phyloP scores from a whole-genome alignment of 2,888 invertebrate species.

The Leistus spinibarbis region DNA sequence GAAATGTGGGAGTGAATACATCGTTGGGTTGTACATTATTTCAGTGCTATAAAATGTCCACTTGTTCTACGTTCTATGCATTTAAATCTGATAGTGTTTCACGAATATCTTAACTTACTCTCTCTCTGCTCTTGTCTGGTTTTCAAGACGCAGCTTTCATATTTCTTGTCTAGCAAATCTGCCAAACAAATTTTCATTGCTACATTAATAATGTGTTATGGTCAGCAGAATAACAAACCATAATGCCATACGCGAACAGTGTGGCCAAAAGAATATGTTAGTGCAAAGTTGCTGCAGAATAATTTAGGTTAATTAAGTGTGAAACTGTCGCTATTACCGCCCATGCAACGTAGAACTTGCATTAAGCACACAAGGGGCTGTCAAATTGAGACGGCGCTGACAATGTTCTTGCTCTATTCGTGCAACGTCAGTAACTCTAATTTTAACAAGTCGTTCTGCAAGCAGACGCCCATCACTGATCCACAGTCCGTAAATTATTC shows the following conservation, averaged over 20 bases:
- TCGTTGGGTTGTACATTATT: too few relatives aligned
- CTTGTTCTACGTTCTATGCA: too few relatives aligned
- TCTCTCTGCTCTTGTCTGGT: too few relatives aligned
- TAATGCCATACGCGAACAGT: not conserved
- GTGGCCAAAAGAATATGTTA: constrained; percentile 20
- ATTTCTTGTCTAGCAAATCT: too few relatives aligned
- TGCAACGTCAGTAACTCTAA: constrained; percentile 18
- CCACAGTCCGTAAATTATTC: constrained; percentile 8
- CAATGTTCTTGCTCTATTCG: not conserved
- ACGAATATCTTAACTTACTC: too few relatives aligned
- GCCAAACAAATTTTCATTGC: too few relatives aligned
- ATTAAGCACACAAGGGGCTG: constrained; percentile 21
- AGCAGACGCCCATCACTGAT: constrained; percentile 22
- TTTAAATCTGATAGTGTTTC: too few relatives aligned
- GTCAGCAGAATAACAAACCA: not conserved
- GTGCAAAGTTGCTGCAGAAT: constrained; percentile 18
- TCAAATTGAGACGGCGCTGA: constrained; percentile 24
- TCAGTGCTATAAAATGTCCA: too few relatives aligned
- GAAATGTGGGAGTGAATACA: too few relatives aligned
- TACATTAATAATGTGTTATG: not conserved
- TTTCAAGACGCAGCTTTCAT: too few relatives aligned
- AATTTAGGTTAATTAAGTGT: constrained; percentile 36
- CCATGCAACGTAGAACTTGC: constrained; percentile 10
- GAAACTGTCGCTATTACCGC: constrained; percentile 29
- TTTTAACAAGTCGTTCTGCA: constrained; percentile 29